Conservation (phyloP, 2,888 invertebrate genomes). For the Serripes groenlandicus region DNA sequence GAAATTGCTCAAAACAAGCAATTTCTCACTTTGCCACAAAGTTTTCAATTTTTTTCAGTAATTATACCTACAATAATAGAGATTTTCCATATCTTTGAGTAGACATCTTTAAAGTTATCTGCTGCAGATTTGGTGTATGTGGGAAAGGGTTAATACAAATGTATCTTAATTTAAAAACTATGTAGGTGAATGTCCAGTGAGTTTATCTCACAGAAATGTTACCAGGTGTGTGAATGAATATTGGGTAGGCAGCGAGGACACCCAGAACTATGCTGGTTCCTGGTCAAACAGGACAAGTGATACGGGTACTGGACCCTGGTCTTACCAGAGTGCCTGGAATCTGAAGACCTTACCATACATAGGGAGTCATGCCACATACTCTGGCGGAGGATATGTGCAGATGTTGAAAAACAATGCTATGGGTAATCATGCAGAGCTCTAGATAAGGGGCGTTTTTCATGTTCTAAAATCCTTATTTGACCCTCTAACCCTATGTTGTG, state of each 20-base stretch:
- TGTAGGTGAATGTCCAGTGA: conserved; percentile 21
- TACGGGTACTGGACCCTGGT: conserved; percentile 57
- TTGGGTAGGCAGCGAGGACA: conserved; percentile 66
- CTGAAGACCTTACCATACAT: conserved; percentile 67
- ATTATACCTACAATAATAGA: too few relatives aligned
- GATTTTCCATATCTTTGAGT: too few relatives aligned
- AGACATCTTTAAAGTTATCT: too few relatives aligned
- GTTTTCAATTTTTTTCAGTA: too few relatives aligned
- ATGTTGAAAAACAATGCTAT: conserved; percentile 24
- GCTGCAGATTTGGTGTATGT: too few relatives aligned
- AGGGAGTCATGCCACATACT: conserved; percentile 72
- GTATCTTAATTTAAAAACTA: too few relatives aligned
- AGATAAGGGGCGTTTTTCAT: too few relatives aligned
- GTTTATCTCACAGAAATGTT: not conserved
- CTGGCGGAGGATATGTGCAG: conserved; percentile 75
- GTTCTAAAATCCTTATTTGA: too few relatives aligned
- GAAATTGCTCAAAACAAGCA: too few relatives aligned
- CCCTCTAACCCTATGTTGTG: too few relatives aligned
- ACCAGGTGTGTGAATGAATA: conserved; percentile 61
- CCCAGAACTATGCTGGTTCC: conserved; percentile 50
- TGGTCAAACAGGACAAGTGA: conserved; percentile 49
- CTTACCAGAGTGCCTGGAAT: conserved; percentile 66
- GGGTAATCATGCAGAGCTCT: not conserved
- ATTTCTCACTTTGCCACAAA: too few relatives aligned
- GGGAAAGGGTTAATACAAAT: too few relatives aligned